phyloP scores from a whole-genome alignment of 2,888 invertebrate species.

The Sphecodes monilicornis region DNA sequence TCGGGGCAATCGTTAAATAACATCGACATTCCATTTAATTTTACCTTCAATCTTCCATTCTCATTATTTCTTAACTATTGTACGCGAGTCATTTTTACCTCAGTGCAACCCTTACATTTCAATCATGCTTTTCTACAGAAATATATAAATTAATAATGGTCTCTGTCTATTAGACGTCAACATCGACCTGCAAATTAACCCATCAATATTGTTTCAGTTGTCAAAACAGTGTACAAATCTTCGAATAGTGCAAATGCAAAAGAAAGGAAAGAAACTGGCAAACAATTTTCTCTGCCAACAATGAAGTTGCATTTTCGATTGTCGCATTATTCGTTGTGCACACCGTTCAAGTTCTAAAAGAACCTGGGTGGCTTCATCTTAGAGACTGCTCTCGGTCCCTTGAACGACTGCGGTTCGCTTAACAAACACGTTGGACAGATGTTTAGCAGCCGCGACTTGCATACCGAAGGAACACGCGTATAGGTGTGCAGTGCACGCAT shows the following conservation, averaged over 20 bases:
- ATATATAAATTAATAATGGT: background rate
- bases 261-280: background rate
- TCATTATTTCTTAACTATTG: background rate
- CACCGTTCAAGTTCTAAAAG: background rate
- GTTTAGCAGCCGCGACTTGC: conserved; percentile 58
- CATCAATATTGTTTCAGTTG: background rate
- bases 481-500: conserved; percentile 43
- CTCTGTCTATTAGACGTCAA: background rate
- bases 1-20: background rate
- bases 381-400: conserved; percentile 3
- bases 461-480: conserved; percentile 45
- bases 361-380: conserved; percentile 24
- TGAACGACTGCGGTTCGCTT: conserved; percentile 23
- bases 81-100: background rate
- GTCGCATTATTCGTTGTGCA: background rate
- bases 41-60: background rate
- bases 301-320: conserved; percentile 21
- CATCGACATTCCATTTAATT: background rate
- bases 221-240: background rate
- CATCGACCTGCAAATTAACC: background rate
- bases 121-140: background rate
- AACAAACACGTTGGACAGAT: conserved; percentile 61
- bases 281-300: background rate
- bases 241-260: too few species aligned
- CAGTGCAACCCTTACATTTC: background rate